phyloP scores from a whole-genome alignment of 2,797 vertebrate species.

The Chelidonichthys spinosus region DNA sequence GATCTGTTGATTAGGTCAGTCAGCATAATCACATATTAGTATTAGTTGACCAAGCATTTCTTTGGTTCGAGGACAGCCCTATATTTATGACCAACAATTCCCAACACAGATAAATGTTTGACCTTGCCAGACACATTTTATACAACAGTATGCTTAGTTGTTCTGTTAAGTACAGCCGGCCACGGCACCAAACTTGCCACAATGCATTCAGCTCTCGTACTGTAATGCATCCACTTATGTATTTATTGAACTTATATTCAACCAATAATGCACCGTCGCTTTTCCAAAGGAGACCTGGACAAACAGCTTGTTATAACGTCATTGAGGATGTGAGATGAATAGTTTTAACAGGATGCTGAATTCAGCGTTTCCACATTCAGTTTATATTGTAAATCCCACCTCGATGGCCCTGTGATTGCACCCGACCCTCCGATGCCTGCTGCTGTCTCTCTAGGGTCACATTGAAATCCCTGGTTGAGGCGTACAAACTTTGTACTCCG shows the following conservation, averaged over 20 bases:
- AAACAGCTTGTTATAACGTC: no score
- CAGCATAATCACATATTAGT: background rate
- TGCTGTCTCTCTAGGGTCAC: background rate
- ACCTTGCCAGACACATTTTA: background rate
- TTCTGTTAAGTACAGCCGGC: background rate
- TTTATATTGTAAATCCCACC: background rate
- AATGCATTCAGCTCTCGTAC: background rate
- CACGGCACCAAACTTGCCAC: background rate
- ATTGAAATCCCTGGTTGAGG: constrained; percentile 12
- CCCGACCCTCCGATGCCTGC: background rate
- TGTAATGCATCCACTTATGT: background rate
- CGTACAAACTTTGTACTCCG: constrained; percentile 18
- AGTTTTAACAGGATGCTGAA: background rate
- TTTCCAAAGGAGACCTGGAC: no score
- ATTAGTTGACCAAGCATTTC: no score
- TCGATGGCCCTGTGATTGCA: background rate
- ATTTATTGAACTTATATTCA: background rate
- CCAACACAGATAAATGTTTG: background rate
- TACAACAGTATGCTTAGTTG: background rate
- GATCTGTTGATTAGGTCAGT: background rate
- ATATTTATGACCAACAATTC: background rate
- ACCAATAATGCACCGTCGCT: no score
- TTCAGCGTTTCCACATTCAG: background rate
- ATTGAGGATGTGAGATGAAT: background rate
- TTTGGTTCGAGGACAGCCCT: no score